These are phyloP conservation scores for Athene cunicularia DNA, from an alignment of 2,113 vertebrate genomes.

Conservation along the genomic window DNA sequence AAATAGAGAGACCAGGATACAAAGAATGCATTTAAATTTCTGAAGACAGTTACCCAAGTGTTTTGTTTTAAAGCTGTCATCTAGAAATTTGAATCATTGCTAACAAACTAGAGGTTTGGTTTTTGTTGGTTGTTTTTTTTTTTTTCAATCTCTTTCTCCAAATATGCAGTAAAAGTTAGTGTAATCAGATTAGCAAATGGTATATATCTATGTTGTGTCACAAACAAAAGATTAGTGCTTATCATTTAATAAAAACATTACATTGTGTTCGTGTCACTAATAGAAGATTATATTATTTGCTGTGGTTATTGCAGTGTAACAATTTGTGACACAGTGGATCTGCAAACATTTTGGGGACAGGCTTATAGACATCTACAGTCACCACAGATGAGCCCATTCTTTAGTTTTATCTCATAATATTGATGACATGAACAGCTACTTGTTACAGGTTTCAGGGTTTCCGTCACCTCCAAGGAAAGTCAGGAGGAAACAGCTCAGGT, in stretches of 20 bases:
- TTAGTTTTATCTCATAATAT: not conserved
- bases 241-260: not conserved
- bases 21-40: not conserved
- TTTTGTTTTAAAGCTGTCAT: not conserved
- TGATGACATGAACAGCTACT: not conserved
- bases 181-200: not conserved
- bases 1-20: not conserved
- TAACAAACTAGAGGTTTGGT: not conserved
- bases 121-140: not conserved
- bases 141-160: not conserved
- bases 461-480: not conserved
- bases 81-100: not conserved
- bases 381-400: not conserved
- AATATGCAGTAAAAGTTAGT: not conserved
- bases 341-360: not conserved
- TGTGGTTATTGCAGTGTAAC: not conserved
- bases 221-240: not conserved
- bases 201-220: not conserved
- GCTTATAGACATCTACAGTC: not conserved
- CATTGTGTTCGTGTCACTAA: not conserved
- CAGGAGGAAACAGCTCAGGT: not conserved
- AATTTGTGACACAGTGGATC: not conserved
- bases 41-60: not conserved
- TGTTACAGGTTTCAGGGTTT: not conserved
- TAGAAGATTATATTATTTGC: not conserved